Evolutionary conservation across 2,888 invertebrate genomes (phyloP), one percentile per base, ranked within the genome.

Genomic region (Drosophila cognata): DNA sequence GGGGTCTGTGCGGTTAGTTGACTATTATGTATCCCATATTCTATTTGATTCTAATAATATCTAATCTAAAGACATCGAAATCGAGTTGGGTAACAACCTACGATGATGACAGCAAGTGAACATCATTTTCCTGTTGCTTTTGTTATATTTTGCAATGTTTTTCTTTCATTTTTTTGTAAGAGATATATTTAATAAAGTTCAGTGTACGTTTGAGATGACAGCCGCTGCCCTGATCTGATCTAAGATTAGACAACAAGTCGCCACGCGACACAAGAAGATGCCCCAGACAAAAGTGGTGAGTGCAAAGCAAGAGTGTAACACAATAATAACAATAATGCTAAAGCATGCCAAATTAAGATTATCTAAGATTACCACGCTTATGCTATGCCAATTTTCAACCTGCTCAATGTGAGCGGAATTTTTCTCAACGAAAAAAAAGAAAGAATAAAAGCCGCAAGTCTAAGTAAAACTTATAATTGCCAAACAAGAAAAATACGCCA

Each of bases 121-220:
- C 18, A 28, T 43, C 1, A 38, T 61, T 68, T 58, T 21, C 11
- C 29, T 18, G 13, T 29, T 28, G 11, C 4, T 21, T 28, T 7
- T n/a, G 21, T 57, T 63, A 57, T 6, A 21, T 51, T 56, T 64
- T 55, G 29, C 25, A 63, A 29, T 57, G 59, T 72, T 43, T 62
- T 57, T 1, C 46, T 4, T 36, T 33, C 53, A 52, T 46, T 53
- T 53, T 68, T 58, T 57, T 16, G 18, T 56, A 55, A 56, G 64
- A 80, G 55, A 77, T 81, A 74, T 79, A 29, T 55, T 52, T 81
- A 81, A 65, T 79, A 77, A 79, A 74, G 65, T 79, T 73, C 46
- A 66, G 62, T 81, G 64, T 53, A 50, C 51, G 52, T 70, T 76
- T 46, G 33, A 70, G 51, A 31, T 21, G 55, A 57, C 21, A 25